Evolutionary conservation across 1,140 invertebrate genomes (phyloP).

Genomic region (Physella acuta): DNA sequence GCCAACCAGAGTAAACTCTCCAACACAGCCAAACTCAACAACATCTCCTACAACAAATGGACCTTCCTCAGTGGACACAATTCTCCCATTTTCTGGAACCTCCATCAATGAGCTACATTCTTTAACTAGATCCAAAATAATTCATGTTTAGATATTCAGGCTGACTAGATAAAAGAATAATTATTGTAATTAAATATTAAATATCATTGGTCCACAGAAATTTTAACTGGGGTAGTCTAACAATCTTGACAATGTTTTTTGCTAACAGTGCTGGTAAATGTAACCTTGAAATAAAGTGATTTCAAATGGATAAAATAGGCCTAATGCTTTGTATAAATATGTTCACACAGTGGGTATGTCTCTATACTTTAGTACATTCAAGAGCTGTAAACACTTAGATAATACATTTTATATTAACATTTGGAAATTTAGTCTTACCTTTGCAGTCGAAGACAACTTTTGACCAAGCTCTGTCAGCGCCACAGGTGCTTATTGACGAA

Average conservation of each 20-base stretch:
- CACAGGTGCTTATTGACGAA: constrained; percentile 22
- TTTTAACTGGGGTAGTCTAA: too few species aligned
- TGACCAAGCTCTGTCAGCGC: constrained; percentile 10
- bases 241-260: too few species aligned
- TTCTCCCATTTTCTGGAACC: constrained; percentile 14
- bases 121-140: too few species aligned
- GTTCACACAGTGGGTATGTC: too few species aligned
- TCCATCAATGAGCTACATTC: not conserved
- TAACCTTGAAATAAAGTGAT: too few species aligned
- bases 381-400: not conserved
- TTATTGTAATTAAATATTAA: too few species aligned
- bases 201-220: too few species aligned
- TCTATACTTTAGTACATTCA: not conserved
- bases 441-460: constrained; percentile 4
- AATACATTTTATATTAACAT: not conserved
- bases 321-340: too few species aligned
- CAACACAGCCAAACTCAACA: constrained; percentile 8
- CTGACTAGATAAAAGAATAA: too few species aligned
- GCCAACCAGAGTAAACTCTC: constrained; percentile 19
- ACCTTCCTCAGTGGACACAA: not conserved
- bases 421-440: not conserved
- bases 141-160: too few species aligned
- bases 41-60: not conserved
- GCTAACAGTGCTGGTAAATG: too few species aligned
- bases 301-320: too few species aligned